phyloP scores from a whole-genome alignment of 2,797 vertebrate genomes.

The Holocentrus rufus region DNA sequence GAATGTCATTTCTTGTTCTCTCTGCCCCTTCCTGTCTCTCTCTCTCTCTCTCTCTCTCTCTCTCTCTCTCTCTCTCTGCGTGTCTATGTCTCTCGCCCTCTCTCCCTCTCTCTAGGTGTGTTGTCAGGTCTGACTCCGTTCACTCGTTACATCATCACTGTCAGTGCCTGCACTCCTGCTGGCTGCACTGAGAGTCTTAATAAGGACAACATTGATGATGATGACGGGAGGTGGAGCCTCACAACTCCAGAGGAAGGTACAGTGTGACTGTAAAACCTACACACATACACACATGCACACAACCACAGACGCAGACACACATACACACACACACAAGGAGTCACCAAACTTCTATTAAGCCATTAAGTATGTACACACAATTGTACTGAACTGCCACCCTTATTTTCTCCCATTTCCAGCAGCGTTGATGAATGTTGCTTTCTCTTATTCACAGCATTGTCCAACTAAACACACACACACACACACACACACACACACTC shows the following conservation, averaged over 20 bases:
- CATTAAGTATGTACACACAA: too few species aligned
- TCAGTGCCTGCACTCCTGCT: conserved; percentile 88
- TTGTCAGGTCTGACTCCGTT: conserved; percentile 89
- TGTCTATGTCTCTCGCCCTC: conserved; percentile 18
- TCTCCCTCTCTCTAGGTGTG: conserved; percentile 78
- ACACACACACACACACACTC: conserved; percentile 35
- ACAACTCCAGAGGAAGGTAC: conserved; percentile 96
- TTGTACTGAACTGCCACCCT: too few species aligned
- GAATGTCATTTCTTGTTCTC: conserved; percentile 29
- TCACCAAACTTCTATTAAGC: too few species aligned
- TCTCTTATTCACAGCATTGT: too few species aligned
- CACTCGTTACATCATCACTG: conserved; percentile 87
- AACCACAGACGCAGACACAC: not conserved
- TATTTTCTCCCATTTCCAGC: too few species aligned
- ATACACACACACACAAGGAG: not conserved
- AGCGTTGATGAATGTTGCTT: too few species aligned
- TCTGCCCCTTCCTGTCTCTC: conserved; percentile 9
- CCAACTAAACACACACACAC: not conserved
- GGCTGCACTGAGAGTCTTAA: conserved; percentile 89
- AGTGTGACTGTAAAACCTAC: conserved; percentile 80
- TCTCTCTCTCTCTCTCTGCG: not conserved
- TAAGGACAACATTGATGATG: conserved; percentile 43
- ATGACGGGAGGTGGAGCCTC: conserved; percentile 80
- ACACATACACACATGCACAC: conserved; percentile 20
- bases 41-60: conserved; percentile 34